Percentiles rank a stretch among this genome's conserved stretches.
phyloP scores from a whole-genome alignment of 2,888 invertebrate species.

The Petrolisthes manimaculis region DNA sequence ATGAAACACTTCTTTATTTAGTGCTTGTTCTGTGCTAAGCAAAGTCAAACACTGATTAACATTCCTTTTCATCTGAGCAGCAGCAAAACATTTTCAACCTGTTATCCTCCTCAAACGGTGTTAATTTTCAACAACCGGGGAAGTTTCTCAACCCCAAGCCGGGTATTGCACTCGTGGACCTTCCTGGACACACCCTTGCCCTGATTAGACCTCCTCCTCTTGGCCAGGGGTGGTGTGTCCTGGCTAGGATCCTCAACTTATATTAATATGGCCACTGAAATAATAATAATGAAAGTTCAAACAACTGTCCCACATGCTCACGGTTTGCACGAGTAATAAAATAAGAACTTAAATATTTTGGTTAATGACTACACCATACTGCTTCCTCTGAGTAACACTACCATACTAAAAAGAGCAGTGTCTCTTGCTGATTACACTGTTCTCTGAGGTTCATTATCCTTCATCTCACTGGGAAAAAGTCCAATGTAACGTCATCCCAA shows the following conservation, averaged over 20 bases:
- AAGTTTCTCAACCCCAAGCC: slow-evolving; percentile 12
- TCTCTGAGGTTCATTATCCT: slow-evolving; percentile 16
- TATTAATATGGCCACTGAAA: slow-evolving; percentile 63
- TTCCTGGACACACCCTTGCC: slow-evolving; percentile 16
- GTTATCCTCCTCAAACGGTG: too few relatives aligned
- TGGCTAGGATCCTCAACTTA: slow-evolving; percentile 46
- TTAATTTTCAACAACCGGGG: too few relatives aligned
- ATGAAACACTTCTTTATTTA: too few relatives aligned
- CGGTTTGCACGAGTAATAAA: slow-evolving; percentile 44
- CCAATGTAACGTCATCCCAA: slow-evolving; percentile 33
- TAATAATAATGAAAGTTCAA: slow-evolving; percentile 34
- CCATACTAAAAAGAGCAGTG: slow-evolving; percentile 17
- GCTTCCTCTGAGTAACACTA: slow-evolving; percentile 28
- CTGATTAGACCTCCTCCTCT: slow-evolving; percentile 26
- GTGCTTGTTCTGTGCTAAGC: too few relatives aligned
- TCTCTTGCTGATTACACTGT: slow-evolving; percentile 29
- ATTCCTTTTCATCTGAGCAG: too few relatives aligned
- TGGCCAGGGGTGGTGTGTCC: not conserved
- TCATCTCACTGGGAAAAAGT: slow-evolving; percentile 42
- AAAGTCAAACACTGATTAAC: too few relatives aligned
- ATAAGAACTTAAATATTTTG: slow-evolving; percentile 45
- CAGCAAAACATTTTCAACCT: too few relatives aligned
- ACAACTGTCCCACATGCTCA: slow-evolving; percentile 34
- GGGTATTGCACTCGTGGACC: slow-evolving; percentile 57
- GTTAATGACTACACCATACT: slow-evolving; percentile 32